A percentile compares a stretch with the other conserved stretches of the same genome.
These are phyloP conservation scores for Sipha flava DNA, from an alignment of 1,140 invertebrate genomes.

Conservation along the genomic window DNA sequence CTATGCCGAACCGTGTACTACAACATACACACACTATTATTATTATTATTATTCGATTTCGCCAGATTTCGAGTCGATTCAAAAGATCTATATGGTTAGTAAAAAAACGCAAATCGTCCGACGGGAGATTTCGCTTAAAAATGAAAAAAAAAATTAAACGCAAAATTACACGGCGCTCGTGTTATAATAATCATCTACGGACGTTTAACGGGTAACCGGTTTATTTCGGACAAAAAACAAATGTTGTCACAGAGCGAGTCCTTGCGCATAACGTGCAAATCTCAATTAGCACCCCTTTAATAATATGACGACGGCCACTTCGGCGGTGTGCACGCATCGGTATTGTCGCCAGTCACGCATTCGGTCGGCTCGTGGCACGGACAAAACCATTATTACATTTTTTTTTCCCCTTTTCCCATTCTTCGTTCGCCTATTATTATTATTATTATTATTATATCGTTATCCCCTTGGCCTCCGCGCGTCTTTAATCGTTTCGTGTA, in stretches of 20 bases:
- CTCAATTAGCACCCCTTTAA: constrained; percentile 14
- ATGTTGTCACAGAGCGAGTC: not conserved
- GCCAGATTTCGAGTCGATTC: no score
- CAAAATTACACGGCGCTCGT: not conserved
- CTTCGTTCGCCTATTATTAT: not conserved
- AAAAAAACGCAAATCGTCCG: no score
- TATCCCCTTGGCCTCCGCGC: not conserved
- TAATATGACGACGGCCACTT: not conserved
- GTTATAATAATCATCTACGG: not conserved
- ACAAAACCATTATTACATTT: constrained; percentile 30
- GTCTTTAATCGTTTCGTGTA: constrained; percentile 9
- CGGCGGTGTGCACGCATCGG: not conserved
- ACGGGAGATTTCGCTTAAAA: no score
- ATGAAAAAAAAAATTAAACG: no score
- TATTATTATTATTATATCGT: not conserved
- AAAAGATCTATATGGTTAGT: no score
- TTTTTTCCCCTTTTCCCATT: not conserved
- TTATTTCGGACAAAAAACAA: not conserved
- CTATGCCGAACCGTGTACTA: not conserved
- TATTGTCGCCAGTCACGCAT: constrained; percentile 29
- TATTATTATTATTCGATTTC: not conserved
- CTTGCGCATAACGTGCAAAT: not conserved
- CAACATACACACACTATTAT: not conserved
- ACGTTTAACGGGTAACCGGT: not conserved
- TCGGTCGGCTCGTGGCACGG: constrained; percentile 24